A percentile compares a stretch with the other conserved stretches of the same genome.
Evolutionary conservation across 2,797 vertebrate species (phyloP).

Genomic region (Phoebastria nigripes): DNA sequence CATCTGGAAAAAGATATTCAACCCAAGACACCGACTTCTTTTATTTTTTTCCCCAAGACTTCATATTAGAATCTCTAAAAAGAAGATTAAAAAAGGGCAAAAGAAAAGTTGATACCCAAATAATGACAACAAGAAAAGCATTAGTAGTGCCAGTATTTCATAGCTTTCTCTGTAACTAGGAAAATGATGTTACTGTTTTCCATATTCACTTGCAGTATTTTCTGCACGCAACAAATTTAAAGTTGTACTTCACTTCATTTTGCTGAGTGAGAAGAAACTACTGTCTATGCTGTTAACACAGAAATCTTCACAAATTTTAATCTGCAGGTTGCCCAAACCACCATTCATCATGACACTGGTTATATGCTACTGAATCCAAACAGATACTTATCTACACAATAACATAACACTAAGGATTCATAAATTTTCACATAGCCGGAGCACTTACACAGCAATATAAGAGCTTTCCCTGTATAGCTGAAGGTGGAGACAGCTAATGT

Average conservation of each 20-base stretch:
- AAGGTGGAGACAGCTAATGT: background rate
- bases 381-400: background rate
- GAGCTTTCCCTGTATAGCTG: background rate
- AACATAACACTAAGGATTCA: background rate
- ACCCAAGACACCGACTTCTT: background rate
- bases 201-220: background rate
- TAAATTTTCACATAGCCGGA: fast-evolving
- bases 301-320: background rate
- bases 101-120: background rate
- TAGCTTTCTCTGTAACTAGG: background rate
- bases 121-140: background rate
- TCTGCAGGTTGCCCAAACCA: background rate
- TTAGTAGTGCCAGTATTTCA: background rate
- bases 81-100: background rate
- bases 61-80: background rate
- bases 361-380: background rate
- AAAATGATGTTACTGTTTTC: background rate
- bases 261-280: background rate
- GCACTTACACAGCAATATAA: background rate
- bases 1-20: background rate
- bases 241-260: background rate
- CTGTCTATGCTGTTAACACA: background rate
- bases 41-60: background rate
- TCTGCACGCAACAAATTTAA: background rate
- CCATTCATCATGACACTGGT: background rate